phyloP scores from a whole-genome alignment of 2,888 invertebrate genomes.

The Xylocampa areola region DNA sequence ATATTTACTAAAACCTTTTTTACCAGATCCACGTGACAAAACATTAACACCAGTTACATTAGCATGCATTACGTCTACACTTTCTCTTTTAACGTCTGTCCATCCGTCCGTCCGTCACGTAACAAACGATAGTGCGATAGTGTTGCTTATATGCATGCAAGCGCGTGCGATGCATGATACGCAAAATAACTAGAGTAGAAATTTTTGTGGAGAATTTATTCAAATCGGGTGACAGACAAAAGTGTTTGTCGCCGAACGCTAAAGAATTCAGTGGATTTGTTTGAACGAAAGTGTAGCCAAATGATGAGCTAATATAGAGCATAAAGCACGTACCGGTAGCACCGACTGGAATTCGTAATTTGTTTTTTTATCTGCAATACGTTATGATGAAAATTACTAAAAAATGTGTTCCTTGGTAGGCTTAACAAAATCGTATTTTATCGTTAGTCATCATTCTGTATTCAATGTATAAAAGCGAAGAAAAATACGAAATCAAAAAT shows the following conservation, averaged over 20 bases:
- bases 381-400: too few species aligned
- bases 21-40: constrained; percentile 41
- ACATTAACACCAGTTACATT: constrained; percentile 51
- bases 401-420: too few species aligned
- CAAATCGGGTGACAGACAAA: constrained; percentile 35
- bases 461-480: background rate
- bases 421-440: too few species aligned
- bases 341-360: background rate
- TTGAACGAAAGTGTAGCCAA: constrained; percentile 36
- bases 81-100: constrained; percentile 51
- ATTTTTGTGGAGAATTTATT: constrained; percentile 52
- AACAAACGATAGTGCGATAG: constrained; percentile 40
- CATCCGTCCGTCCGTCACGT: constrained; percentile 43
- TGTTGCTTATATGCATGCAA: constrained; percentile 45
- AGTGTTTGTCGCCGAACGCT: too few species aligned
- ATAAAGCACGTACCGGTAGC: background rate
- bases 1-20: background rate
- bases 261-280: constrained; percentile 30
- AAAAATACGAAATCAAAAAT: background rate
- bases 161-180: constrained; percentile 36
- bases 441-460: background rate
- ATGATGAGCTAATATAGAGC: constrained; percentile 17
- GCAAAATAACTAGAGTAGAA: constrained; percentile 49
- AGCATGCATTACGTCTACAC: constrained; percentile 56
- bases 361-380: background rate